These are phyloP conservation scores for Apotomis turbidana DNA, from an alignment of 2,888 invertebrate genomes.

Conservation along the genomic window DNA sequence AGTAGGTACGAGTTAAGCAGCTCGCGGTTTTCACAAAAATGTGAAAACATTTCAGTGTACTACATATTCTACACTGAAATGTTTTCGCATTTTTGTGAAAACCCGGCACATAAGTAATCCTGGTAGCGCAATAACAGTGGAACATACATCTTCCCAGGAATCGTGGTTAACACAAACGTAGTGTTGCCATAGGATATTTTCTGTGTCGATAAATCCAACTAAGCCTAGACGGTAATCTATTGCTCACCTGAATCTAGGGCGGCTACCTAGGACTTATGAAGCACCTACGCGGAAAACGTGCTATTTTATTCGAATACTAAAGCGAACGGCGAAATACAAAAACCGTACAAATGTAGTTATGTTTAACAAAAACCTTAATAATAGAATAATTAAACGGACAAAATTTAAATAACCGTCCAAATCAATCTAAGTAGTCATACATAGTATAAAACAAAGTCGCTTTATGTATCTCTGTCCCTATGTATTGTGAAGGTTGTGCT, in stretches of 20 bases:
- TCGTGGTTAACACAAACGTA: conserved; percentile 42
- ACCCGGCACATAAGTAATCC: conserved; percentile 19
- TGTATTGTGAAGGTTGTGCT: no score
- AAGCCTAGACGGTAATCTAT: conserved; percentile 60
- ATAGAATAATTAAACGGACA: no score
- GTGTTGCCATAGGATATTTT: conserved; percentile 52
- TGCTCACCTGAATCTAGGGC: conserved; percentile 48
- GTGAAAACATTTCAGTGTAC: neutral
- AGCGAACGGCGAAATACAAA: no score
- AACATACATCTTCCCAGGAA: conserved; percentile 35
- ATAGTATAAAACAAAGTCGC: no score
- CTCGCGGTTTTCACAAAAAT: neutral
- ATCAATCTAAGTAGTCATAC: no score
- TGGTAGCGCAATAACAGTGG: conserved; percentile 34
- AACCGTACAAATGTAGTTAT: no score
- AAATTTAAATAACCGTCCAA: no score
- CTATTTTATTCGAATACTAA: no score
- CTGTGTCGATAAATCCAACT: conserved; percentile 62
- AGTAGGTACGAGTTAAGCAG: no score
- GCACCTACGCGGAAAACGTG: neutral
- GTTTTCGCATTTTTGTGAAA: conserved; percentile 16
- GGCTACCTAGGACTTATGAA: conserved; percentile 7
- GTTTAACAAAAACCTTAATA: no score
- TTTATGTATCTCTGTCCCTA: no score
- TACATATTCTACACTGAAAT: conserved; percentile 1